phyloP scores from a whole-genome alignment of 2,113 vertebrate species.

The Phalacrocorax aristotelis region DNA sequence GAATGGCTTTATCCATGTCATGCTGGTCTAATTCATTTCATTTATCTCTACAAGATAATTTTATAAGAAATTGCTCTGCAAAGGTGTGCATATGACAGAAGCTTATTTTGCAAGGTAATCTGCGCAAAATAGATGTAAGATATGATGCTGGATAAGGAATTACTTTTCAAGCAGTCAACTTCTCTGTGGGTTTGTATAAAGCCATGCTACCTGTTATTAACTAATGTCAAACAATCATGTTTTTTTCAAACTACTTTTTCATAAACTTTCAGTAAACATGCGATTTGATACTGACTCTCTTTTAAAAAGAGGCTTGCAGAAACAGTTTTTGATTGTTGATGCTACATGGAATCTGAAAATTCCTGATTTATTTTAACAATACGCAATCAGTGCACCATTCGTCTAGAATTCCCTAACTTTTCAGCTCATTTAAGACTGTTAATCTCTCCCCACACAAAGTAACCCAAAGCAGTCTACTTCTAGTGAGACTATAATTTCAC shows the following conservation, averaged over 20 bases:
- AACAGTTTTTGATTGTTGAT: background rate
- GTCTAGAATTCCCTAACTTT: background rate
- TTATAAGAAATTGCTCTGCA: background rate
- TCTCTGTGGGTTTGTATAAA: background rate
- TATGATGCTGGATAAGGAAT: background rate
- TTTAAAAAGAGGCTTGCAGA: background rate
- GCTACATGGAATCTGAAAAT: background rate
- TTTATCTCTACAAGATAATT: background rate
- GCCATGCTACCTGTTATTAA: background rate
- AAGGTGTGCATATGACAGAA: background rate
- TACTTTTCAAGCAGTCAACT: background rate
- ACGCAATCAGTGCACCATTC: background rate
- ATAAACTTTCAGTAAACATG: background rate
- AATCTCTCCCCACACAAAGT: background rate
- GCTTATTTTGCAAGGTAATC: background rate
- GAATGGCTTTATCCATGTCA: slow-evolving; percentile 49
- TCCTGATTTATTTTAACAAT: background rate
- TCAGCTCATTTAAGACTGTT: background rate
- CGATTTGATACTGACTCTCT: background rate
- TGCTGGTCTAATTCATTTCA: slow-evolving; percentile 23
- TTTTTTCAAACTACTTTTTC: background rate
- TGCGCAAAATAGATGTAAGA: background rate
- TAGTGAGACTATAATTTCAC: background rate
- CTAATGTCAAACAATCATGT: background rate
- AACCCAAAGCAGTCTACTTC: background rate